These are phyloP conservation scores for Crypturellus undulatus DNA, from an alignment of 2,113 vertebrate genomes.

Conservation along the genomic window DNA sequence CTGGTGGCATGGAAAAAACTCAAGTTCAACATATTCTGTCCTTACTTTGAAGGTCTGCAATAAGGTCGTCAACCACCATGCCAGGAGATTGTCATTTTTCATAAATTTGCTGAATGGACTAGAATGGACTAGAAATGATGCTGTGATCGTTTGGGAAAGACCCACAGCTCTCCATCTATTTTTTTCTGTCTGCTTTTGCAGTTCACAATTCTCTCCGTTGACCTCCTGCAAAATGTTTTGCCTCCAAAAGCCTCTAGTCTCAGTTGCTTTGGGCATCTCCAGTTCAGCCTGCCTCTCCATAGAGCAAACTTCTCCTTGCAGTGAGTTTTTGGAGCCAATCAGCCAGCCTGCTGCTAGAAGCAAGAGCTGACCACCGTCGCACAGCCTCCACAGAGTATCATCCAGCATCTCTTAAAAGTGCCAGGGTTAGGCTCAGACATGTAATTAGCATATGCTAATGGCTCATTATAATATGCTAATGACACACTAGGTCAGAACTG, in stretches of 20 bases:
- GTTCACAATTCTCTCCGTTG: background rate
- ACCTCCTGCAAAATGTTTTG: background rate
- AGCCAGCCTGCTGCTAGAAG: background rate
- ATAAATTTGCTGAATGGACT: background rate
- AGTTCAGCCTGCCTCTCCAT: background rate
- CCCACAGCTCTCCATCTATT: background rate
- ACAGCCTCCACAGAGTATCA: background rate
- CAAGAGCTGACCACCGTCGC: background rate
- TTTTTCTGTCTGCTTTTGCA: background rate
- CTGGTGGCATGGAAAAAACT: background rate
- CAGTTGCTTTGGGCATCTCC: background rate
- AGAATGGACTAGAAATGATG: background rate
- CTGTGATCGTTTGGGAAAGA: background rate
- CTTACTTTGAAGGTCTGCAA: background rate
- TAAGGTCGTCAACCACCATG: background rate
- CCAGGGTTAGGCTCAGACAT: conserved; percentile 11
- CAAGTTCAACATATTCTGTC: background rate
- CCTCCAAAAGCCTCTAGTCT: background rate
- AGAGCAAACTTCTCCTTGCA: background rate
- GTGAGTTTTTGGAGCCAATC: background rate
- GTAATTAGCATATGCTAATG: conserved; percentile 65
- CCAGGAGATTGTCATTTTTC: background rate
- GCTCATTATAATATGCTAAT: conserved; percentile 61
- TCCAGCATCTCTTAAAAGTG: conserved; percentile 8
- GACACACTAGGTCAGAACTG: conserved; percentile 62